These are phyloP conservation scores for Alentia gelatinosa DNA, from an alignment of 2,888 invertebrate species.

Conservation along the genomic window DNA sequence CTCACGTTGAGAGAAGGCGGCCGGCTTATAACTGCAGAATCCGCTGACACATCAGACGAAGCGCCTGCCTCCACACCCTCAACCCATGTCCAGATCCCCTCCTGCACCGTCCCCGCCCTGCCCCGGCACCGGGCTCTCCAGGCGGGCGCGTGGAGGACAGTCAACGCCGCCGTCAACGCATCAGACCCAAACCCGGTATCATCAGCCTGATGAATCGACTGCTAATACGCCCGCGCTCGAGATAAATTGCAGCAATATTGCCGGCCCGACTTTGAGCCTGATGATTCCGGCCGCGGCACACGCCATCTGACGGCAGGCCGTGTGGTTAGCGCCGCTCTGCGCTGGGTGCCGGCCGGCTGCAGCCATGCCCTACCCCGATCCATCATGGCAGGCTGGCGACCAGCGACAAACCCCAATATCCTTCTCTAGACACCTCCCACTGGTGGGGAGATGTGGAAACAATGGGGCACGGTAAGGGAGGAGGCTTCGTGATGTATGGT, in stretches of 20 bases:
- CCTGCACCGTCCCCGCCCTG: no score
- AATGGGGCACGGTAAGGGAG: no score
- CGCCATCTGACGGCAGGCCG: background rate
- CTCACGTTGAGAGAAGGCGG: no score
- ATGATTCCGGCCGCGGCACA: background rate
- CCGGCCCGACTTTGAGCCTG: background rate
- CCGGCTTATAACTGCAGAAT: no score
- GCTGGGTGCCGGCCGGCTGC: background rate
- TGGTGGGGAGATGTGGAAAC: background rate
- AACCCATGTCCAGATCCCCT: no score
- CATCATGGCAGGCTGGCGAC: background rate
- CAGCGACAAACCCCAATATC: background rate
- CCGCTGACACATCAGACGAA: no score
- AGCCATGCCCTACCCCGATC: background rate
- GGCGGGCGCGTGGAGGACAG: background rate
- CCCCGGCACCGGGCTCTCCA: no score
- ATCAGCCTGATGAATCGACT: background rate
- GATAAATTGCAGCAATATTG: conserved; percentile 2
- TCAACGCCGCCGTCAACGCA: background rate
- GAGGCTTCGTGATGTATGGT: no score
- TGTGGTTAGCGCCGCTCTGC: background rate
- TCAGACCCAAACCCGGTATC: background rate
- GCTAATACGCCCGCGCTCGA: background rate
- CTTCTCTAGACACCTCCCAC: background rate
- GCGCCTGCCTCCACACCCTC: no score